These are phyloP conservation scores for Solea solea DNA, from an alignment of 2,113 vertebrate species.

Conservation along the genomic window DNA sequence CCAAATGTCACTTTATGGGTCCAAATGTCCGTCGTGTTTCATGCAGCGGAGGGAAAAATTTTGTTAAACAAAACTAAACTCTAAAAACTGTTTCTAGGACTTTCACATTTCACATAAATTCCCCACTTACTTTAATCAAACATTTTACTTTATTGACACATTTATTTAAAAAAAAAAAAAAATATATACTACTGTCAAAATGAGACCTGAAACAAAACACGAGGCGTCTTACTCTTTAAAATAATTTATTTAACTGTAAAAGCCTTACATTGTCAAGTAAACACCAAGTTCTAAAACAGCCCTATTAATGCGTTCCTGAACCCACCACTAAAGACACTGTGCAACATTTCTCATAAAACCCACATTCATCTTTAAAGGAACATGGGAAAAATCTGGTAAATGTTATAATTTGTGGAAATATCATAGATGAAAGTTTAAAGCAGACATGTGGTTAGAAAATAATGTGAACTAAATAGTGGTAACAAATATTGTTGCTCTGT, in stretches of 20 bases:
- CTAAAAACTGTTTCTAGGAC: too few relatives aligned
- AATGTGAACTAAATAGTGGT: too few relatives aligned
- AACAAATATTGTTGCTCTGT: too few relatives aligned
- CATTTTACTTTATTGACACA: background rate
- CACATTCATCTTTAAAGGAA: background rate
- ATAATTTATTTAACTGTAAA: background rate
- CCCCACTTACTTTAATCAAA: background rate
- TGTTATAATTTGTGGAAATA: too few relatives aligned
- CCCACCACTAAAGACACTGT: background rate
- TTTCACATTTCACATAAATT: background rate
- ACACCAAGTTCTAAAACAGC: background rate
- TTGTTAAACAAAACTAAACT: too few relatives aligned
- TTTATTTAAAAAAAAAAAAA: too few relatives aligned
- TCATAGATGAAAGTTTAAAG: too few relatives aligned
- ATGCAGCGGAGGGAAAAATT: background rate
- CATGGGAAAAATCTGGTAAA: too few relatives aligned
- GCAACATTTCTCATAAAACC: background rate
- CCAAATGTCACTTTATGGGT: background rate
- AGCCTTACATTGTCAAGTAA: constrained; percentile 1
- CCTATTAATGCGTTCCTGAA: background rate
- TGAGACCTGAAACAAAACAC: background rate
- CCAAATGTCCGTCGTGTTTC: constrained; percentile 7
- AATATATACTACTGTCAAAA: background rate
- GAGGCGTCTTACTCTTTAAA: background rate
- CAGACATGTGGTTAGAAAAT: too few relatives aligned